These are phyloP conservation scores for Corella eumyota DNA, from an alignment of 23 tunicate genomes.

Conservation along the genomic window DNA sequence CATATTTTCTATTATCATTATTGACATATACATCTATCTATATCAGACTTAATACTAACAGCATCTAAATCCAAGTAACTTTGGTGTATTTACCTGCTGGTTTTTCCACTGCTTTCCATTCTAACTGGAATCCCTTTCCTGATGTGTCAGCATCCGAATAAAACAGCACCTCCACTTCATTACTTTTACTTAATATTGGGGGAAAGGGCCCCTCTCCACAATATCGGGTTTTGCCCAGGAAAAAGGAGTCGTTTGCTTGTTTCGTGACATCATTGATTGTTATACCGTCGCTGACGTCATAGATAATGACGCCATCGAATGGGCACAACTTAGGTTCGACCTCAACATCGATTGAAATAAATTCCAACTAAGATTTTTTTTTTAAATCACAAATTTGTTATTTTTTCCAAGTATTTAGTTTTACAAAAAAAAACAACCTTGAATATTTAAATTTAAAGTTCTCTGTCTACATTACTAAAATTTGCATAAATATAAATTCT, in stretches of 20 bases:
- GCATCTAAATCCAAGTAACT: too few species aligned
- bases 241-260: slow-evolving; percentile 1
- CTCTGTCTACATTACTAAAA: too few species aligned
- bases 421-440: too few species aligned
- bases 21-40: too few species aligned
- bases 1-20: too few species aligned
- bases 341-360: slow-evolving; percentile 32
- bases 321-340: slow-evolving; percentile 33
- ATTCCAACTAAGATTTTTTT: too few species aligned
- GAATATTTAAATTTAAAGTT: too few species aligned
- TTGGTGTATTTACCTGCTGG: slow-evolving; percentile 12
- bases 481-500: too few species aligned
- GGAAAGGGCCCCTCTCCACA: slow-evolving; percentile 28
- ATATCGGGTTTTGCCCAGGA: slow-evolving; percentile 35
- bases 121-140: slow-evolving; percentile 24
- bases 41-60: too few species aligned
- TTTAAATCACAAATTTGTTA: too few species aligned
- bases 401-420: too few species aligned
- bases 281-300: slow-evolving; percentile 14
- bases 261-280: slow-evolving; percentile 3
- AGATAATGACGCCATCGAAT: slow-evolving; percentile 59
- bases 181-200: slow-evolving; percentile 29
- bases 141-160: slow-evolving; percentile 40
- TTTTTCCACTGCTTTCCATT: slow-evolving; percentile 26
- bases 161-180: slow-evolving; percentile 33